Conservation (phyloP, 2,113 vertebrate genomes). For the Scopus umbretta region DNA sequence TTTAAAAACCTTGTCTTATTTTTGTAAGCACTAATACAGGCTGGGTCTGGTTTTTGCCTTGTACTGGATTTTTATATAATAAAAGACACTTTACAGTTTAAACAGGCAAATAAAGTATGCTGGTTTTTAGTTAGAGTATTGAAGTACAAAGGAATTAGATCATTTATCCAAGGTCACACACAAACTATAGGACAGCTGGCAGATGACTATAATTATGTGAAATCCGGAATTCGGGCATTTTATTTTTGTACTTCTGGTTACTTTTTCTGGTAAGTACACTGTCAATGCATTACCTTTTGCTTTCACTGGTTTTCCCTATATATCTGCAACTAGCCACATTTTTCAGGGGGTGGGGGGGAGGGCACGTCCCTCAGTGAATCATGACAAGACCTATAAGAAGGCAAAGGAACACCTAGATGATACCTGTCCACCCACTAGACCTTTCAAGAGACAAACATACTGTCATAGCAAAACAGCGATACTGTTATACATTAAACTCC, state of each 20-base stretch:
- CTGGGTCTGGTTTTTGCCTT: neutral
- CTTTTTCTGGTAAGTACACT: neutral
- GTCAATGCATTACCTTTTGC: neutral
- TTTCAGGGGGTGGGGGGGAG: neutral
- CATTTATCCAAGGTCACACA: neutral
- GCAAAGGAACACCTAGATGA: neutral
- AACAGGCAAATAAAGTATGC: neutral
- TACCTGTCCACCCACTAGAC: neutral
- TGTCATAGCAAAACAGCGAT: neutral
- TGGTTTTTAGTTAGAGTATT: neutral
- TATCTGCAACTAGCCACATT: neutral
- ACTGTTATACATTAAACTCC: neutral
- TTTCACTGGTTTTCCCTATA: neutral
- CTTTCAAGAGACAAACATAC: neutral
- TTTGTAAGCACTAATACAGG: neutral
- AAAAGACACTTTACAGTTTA: neutral
- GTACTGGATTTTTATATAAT: neutral
- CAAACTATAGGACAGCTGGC: neutral
- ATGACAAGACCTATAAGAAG: neutral
- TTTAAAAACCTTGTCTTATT: neutral
- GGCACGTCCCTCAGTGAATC: neutral
- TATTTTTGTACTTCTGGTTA: neutral
- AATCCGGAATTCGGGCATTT: neutral
- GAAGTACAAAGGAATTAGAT: neutral
- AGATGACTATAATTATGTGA: neutral